Evolutionary conservation across 2,797 vertebrate species (phyloP), one percentile per base, ranked within the genome.

Genomic region (Podarcis lilfordi): DNA sequence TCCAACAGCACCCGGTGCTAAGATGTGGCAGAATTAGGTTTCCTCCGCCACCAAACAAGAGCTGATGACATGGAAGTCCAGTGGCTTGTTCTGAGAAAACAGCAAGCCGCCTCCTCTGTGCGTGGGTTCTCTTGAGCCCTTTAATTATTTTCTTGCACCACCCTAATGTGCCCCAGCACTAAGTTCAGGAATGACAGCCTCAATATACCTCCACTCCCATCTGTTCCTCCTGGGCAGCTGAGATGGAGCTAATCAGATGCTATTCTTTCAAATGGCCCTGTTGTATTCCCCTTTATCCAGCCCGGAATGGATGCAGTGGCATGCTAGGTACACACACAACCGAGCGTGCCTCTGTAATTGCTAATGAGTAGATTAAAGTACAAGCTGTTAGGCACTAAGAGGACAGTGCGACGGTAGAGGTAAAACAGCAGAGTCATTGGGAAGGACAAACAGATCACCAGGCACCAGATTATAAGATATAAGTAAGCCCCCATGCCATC

Each of bases 301-400:
- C 40, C 45, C 17, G 72, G 40, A 80, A n/a, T 79, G 80, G 87
- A 89, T 84, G 86, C 69, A 76, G 89, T 27, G 45, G 78, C 86
- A 61, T 86, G 66, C 59, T 86, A 10, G 15, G 76, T 90, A 37
- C 45, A 69, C 81, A 21, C 59, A 27, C 32, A 19, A 25, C 55
- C 86, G 80, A 77, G 82, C 81, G 10, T 1, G 0, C 4, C 32
- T 50, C 83, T 82, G 78, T 82, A 8, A 59, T 76, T 80, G 85
- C 69, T 87, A 89, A 86, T 29, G 37, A 86, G 43, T 40, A 86
- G 86, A 82, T 90, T 94, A 88, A 86, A 74, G 80, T 1, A 29
- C 59, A 85, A 75, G 79, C 37, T 86, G 86, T 92, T 84, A 17
- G n/a, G 84, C 78, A 66, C 13, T 8, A 86, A 84, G 81, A 4